phyloP scores from a whole-genome alignment of 1,140 invertebrate genomes.

The Nephila pilipes region DNA sequence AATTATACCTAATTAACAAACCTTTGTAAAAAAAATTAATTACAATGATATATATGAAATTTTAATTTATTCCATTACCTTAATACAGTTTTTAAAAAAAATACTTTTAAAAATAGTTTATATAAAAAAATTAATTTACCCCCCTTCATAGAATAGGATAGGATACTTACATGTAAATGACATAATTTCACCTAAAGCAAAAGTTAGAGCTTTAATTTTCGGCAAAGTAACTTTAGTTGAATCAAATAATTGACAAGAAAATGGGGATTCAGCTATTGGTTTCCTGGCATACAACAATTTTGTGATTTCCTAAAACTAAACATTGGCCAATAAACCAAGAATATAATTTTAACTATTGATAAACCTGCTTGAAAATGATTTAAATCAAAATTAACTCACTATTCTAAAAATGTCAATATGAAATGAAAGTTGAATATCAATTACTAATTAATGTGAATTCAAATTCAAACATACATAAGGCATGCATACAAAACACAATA shows the following conservation, averaged over 20 bases:
- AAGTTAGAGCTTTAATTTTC: slow-evolving; percentile 88
- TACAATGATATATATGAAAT: too few relatives aligned
- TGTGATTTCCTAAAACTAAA: slow-evolving; percentile 85
- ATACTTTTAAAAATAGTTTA: too few relatives aligned
- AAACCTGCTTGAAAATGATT: not conserved
- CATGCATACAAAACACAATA: too few relatives aligned
- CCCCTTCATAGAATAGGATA: slow-evolving; percentile 76
- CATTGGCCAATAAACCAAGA: not conserved
- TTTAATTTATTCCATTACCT: too few relatives aligned
- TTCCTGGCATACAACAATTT: slow-evolving; percentile 94
- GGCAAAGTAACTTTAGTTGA: slow-evolving; percentile 86
- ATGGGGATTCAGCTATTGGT: slow-evolving; percentile 96
- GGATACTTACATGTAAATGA: slow-evolving; percentile 91
- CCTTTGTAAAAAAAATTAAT: too few relatives aligned
- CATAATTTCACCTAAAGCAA: slow-evolving; percentile 91
- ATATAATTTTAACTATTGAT: not conserved
- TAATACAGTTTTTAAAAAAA: too few relatives aligned
- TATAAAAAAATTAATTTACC: too few relatives aligned
- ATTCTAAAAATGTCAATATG: not conserved
- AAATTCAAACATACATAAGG: not conserved
- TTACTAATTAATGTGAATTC: not conserved
- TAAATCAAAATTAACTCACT: not conserved
- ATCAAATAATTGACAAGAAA: slow-evolving; percentile 97
- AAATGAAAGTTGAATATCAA: not conserved
- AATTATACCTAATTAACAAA: too few relatives aligned